Evolutionary conservation across 2,797 vertebrate species (phyloP).

Genomic region (Eutrigla gurnardus): DNA sequence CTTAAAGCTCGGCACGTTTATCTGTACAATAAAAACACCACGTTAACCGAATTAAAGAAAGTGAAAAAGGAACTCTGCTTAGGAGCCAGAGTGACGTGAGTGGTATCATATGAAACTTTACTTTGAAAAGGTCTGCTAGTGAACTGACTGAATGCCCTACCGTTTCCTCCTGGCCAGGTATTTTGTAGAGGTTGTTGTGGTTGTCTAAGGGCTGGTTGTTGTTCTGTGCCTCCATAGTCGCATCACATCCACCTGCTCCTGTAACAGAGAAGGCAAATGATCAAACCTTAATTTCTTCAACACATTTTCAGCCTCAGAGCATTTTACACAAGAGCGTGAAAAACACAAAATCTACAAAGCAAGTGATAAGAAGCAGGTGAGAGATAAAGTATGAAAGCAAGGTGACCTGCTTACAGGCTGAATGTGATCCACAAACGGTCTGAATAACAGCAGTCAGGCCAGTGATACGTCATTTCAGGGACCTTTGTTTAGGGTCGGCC

Average conservation of each 20-base stretch:
- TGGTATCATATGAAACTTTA: too few relatives aligned
- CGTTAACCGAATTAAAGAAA: background rate
- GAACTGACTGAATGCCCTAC: slow-evolving; percentile 8
- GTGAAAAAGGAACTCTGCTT: too few relatives aligned
- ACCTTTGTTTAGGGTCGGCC: too few relatives aligned
- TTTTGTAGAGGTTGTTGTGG: slow-evolving; percentile 86
- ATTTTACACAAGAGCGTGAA: background rate
- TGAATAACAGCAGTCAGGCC: slow-evolving; percentile 1
- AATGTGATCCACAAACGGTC: background rate
- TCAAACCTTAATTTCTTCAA: background rate
- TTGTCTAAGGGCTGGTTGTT: slow-evolving; percentile 88
- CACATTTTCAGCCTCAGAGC: background rate
- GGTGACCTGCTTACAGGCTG: background rate
- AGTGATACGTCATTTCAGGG: background rate
- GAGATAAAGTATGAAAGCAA: background rate
- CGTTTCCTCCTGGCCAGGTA: slow-evolving; percentile 73
- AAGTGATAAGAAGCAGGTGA: background rate
- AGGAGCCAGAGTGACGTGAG: too few relatives aligned
- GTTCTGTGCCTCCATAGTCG: slow-evolving; percentile 90
- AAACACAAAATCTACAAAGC: background rate
- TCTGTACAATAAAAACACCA: slow-evolving; percentile 38
- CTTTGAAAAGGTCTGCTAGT: background rate
- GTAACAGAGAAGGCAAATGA: slow-evolving; percentile 17
- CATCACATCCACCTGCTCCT: slow-evolving; percentile 71
- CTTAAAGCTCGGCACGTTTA: slow-evolving; percentile 67